A percentile compares a stretch with the other conserved stretches of the same genome.
phyloP scores from a whole-genome alignment of 2,797 vertebrate species.

The Lemur catta region DNA sequence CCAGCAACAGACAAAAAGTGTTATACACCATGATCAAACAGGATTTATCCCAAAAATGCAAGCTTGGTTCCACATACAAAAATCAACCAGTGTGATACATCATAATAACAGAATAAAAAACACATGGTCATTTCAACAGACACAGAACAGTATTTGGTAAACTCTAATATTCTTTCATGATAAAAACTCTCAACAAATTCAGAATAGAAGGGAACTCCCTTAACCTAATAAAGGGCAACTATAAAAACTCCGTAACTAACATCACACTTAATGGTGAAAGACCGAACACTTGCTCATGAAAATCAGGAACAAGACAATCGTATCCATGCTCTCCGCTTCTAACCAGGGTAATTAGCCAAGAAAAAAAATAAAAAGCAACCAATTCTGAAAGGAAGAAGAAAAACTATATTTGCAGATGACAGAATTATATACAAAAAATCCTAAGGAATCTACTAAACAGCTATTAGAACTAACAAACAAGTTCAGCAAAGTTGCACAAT shows the following conservation, averaged over 20 bases:
- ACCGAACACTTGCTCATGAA: neutral
- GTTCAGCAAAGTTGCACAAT: neutral
- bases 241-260: neutral
- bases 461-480: neutral
- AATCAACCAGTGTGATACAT: neutral
- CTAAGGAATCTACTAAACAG: neutral
- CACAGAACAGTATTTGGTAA: neutral
- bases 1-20: neutral
- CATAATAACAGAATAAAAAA: neutral
- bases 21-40: neutral
- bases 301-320: neutral
- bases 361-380: neutral
- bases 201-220: neutral
- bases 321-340: neutral
- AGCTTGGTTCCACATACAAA: neutral
- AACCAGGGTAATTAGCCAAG: neutral
- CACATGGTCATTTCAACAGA: neutral
- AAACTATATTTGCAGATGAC: neutral
- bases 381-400: neutral
- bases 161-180: neutral
- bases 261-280: accelerated
- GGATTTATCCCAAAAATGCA: neutral
- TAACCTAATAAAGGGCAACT: neutral
- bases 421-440: neutral
- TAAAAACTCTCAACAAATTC: neutral